These are phyloP conservation scores for Acanthiza pusilla DNA, from an alignment of 2,797 vertebrate species.

Conservation along the genomic window DNA sequence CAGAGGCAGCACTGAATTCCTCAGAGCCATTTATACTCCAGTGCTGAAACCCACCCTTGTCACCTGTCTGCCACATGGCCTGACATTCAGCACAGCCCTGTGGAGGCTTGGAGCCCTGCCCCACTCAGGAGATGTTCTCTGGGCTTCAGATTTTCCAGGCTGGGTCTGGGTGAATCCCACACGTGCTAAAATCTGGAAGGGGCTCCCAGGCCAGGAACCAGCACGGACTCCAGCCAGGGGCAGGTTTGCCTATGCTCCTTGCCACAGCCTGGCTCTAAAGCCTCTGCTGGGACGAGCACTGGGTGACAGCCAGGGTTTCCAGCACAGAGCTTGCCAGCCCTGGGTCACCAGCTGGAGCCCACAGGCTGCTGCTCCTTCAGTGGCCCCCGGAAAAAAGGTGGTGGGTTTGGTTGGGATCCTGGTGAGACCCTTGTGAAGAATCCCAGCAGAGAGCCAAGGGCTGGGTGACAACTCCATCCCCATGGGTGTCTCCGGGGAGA, in stretches of 20 bases:
- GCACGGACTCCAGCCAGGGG: background rate
- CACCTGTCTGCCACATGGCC: conserved; percentile 48
- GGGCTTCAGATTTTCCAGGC: background rate
- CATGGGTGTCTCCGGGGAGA: background rate
- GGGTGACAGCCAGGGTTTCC: background rate
- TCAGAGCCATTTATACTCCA: background rate
- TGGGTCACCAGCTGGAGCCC: background rate
- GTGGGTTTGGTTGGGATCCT: background rate
- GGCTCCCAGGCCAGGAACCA: background rate
- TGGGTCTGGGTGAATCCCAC: background rate
- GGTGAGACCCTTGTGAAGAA: background rate
- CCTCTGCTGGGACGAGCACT: too few species aligned
- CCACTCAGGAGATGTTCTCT: background rate
- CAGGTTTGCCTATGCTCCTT: background rate
- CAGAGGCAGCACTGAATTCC: background rate
- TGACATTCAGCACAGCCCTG: background rate
- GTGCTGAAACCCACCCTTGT: background rate
- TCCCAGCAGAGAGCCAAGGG: background rate
- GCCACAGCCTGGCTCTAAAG: background rate
- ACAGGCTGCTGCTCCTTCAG: background rate
- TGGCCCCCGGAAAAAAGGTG: background rate
- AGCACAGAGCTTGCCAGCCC: background rate
- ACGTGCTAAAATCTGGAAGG: background rate
- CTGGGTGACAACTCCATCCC: background rate
- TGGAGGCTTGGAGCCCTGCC: background rate